Evolutionary conservation across 2,113 vertebrate genomes (phyloP).

Genomic region (Trogon surrucura): DNA sequence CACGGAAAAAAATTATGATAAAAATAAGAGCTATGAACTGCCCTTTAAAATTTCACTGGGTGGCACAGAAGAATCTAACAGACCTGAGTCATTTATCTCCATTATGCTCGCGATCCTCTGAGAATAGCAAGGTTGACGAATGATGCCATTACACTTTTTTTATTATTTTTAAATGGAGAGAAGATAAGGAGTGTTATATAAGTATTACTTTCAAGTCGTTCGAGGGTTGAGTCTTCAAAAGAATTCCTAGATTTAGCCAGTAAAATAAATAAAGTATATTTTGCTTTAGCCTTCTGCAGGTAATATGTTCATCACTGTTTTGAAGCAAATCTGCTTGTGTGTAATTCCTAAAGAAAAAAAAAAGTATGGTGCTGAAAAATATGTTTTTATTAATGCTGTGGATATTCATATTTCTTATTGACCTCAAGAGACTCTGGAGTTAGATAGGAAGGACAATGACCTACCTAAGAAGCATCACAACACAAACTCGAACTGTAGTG

Average conservation of each 20-base stretch:
- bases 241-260: conserved; percentile 13
- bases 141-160: conserved; percentile 56
- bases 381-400: neutral
- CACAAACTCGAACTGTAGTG: neutral
- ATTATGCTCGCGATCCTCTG: conserved; percentile 47
- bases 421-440: neutral
- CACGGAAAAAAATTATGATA: conserved; percentile 41
- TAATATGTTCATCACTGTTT: neutral
- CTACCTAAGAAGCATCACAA: neutral
- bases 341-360: neutral
- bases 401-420: neutral
- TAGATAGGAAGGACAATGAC: neutral
- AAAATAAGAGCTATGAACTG: conserved; percentile 51
- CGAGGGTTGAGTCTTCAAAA: conserved; percentile 5
- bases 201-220: conserved; percentile 41
- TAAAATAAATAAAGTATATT: neutral
- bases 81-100: conserved; percentile 55
- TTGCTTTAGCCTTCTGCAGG: neutral
- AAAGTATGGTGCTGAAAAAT: neutral
- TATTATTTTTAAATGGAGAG: conserved; percentile 51
- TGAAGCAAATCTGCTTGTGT: neutral
- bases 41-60: conserved; percentile 65
- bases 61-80: conserved; percentile 17
- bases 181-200: neutral
- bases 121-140: conserved; percentile 52